A percentile compares a stretch with the other conserved stretches of the same genome.
phyloP scores from a whole-genome alignment of 2,797 vertebrate genomes.

The Manis javanica region DNA sequence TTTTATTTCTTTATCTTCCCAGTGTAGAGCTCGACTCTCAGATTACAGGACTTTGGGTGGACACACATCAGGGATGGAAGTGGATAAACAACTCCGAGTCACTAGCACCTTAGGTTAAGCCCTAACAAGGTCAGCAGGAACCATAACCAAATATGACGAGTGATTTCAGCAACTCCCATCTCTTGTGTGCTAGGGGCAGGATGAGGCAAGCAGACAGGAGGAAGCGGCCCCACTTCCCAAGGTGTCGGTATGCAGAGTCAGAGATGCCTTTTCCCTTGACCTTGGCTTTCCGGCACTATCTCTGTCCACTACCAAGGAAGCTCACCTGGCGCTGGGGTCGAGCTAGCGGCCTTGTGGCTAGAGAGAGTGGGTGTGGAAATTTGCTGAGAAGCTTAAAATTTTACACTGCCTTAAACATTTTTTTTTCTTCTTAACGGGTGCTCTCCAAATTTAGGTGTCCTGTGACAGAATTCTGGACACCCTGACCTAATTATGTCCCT shows the following conservation, averaged over 20 bases:
- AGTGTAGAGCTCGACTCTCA: background rate
- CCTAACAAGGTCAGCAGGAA: background rate
- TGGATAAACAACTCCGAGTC: no score
- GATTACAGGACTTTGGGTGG: background rate
- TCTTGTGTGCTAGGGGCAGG: background rate
- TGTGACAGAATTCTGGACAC: conserved; percentile 33
- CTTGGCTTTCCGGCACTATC: background rate
- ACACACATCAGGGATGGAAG: background rate
- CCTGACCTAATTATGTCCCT: background rate
- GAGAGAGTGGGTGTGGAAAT: background rate
- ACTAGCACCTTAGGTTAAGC: background rate
- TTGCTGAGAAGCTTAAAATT: conserved; percentile 37
- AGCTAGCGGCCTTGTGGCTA: background rate
- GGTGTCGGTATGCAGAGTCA: background rate
- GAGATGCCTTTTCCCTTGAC: background rate
- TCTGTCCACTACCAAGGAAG: background rate
- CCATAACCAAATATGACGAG: background rate
- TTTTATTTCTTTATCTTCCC: background rate
- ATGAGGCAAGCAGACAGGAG: background rate
- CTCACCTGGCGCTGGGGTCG: background rate
- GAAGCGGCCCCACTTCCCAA: background rate
- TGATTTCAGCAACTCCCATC: background rate
- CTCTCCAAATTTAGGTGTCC: conserved; percentile 41
- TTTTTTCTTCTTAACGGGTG: background rate
- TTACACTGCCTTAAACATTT: background rate